Conservation (phyloP, 2,797 vertebrate species). For the Loris lydekkerianus region DNA sequence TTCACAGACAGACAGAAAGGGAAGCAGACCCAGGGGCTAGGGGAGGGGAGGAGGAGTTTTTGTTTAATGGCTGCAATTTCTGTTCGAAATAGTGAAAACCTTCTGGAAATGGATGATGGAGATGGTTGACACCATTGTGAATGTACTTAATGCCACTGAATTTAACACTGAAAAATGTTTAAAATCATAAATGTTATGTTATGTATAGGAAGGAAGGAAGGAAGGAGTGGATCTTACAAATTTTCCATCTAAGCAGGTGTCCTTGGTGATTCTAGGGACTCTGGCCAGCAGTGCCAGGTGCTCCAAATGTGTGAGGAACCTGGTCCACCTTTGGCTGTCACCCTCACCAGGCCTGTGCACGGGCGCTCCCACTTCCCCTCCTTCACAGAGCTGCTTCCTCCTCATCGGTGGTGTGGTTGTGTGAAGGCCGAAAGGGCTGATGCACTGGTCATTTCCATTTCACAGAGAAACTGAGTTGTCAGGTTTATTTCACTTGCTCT, state of each 20-base stretch:
- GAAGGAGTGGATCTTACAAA: neutral
- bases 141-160: neutral
- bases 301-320: neutral
- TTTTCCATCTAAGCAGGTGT: neutral
- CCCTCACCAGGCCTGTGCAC: accelerated
- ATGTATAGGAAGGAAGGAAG: neutral
- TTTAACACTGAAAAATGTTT: neutral
- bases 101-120: neutral
- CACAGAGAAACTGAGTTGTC: neutral
- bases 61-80: neutral
- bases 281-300: neutral
- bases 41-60: neutral
- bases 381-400: neutral
- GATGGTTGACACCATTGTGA: neutral
- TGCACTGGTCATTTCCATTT: neutral
- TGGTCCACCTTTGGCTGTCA: neutral
- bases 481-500: neutral
- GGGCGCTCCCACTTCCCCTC: neutral
- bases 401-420: neutral
- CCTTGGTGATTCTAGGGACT: neutral
- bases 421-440: neutral
- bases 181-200: neutral
- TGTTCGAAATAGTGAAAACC: neutral
- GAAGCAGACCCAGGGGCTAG: neutral
- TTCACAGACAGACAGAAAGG: neutral